A percentile compares a stretch with the other conserved stretches of the same genome.
Conservation (phyloP, 2,888 invertebrate genomes). For the Callyntrura sp. region DNA sequence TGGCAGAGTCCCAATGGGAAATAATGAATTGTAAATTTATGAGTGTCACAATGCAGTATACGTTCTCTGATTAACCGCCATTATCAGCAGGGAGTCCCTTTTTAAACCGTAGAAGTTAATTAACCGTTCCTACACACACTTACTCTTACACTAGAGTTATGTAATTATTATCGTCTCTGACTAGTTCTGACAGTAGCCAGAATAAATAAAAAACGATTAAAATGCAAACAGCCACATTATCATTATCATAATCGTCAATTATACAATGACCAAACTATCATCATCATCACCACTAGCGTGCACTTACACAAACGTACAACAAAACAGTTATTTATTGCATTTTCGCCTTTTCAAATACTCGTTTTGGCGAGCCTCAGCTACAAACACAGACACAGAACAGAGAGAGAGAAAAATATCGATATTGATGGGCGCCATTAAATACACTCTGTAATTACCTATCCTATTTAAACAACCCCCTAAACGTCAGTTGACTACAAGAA, state of each 20-base stretch:
- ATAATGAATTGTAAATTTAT: background rate
- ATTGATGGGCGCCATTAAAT: background rate
- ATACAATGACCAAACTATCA: constrained; percentile 11
- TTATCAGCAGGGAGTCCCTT: background rate
- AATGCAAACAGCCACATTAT: constrained; percentile 30
- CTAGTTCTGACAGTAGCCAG: background rate
- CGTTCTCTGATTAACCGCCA: background rate
- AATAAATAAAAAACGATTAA: constrained; percentile 32
- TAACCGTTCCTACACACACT: background rate
- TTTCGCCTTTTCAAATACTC: background rate
- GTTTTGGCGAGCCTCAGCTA: background rate
- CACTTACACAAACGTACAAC: background rate
- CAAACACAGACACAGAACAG: background rate
- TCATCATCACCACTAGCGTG: background rate
- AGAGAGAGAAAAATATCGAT: no score
- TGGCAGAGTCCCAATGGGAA: no score
- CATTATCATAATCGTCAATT: constrained; percentile 51
- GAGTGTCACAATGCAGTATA: background rate
- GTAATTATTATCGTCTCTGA: background rate
- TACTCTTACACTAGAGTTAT: background rate
- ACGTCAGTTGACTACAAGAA: background rate
- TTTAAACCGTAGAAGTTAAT: background rate
- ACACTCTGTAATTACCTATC: constrained; percentile 3
- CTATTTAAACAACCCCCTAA: background rate
- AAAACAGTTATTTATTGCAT: constrained; percentile 19